A percentile compares a stretch with the other conserved stretches of the same genome.
Evolutionary conservation across 2,113 vertebrate species (phyloP).

Genomic region (Leuciscus idus): DNA sequence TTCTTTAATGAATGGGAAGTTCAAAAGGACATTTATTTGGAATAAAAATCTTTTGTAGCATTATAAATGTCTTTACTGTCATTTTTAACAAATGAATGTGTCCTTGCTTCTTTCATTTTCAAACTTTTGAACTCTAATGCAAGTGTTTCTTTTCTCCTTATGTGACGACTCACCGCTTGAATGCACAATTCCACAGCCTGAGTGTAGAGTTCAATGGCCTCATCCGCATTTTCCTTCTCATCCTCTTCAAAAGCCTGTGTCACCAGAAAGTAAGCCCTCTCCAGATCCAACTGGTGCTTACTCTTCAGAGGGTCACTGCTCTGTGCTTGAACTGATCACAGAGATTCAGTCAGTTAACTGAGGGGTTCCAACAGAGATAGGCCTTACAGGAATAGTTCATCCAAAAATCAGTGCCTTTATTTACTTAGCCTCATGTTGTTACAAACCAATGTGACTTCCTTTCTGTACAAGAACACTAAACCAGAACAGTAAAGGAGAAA

Average conservation of each 20-base stretch:
- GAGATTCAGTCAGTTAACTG: neutral
- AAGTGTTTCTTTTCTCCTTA: neutral
- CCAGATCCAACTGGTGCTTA: slow-evolving; percentile 92
- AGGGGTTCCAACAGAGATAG: neutral
- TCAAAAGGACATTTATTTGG: neutral
- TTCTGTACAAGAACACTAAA: too few species aligned
- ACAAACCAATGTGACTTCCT: too few species aligned
- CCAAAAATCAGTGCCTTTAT: neutral
- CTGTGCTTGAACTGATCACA: slow-evolving; percentile 86
- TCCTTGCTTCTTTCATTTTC: neutral
- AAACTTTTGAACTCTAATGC: neutral
- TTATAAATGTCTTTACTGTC: too few species aligned
- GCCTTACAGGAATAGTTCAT: neutral
- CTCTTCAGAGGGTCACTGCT: slow-evolving; percentile 90
- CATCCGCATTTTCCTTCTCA: slow-evolving; percentile 89
- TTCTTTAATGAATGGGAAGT: too few species aligned
- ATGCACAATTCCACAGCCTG: slow-evolving; percentile 97
- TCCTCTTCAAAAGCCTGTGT: slow-evolving; percentile 98
- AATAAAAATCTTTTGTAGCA: neutral
- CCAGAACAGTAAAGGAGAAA: too few species aligned
- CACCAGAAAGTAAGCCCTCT: slow-evolving; percentile 94
- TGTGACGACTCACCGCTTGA: slow-evolving; percentile 82
- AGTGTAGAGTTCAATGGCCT: slow-evolving; percentile 93
- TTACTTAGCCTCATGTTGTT: too few species aligned
- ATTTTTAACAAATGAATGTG: neutral